Conservation (phyloP, 2,888 invertebrate genomes). For the Tipula vernalis region DNA sequence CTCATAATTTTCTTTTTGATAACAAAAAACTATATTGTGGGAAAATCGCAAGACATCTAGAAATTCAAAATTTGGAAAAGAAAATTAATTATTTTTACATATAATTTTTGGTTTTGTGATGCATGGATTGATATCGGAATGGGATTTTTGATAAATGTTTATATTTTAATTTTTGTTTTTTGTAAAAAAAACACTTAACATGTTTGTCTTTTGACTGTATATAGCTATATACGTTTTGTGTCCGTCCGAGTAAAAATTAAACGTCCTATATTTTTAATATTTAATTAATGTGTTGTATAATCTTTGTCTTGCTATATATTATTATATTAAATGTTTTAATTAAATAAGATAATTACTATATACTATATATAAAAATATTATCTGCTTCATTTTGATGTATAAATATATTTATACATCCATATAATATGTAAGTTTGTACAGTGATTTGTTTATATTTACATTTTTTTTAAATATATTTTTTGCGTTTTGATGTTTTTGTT, state of each 20-base stretch:
- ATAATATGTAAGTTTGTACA: neutral
- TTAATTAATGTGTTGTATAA: neutral
- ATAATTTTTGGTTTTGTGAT: neutral
- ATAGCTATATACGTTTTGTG: neutral
- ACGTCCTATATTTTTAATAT: neutral
- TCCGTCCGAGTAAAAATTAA: neutral
- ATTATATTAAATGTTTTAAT: neutral
- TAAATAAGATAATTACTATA: neutral
- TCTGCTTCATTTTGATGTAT: neutral
- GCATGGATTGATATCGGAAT: constrained; percentile 4
- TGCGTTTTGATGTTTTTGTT: neutral
- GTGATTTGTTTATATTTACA: neutral
- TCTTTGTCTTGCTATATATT: neutral
- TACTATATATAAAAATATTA: neutral
- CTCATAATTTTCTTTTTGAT: neutral
- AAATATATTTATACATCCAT: neutral
- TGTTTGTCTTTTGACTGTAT: neutral
- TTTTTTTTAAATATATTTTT: neutral
- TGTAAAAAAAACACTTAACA: neutral
- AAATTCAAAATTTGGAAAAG: neutral
- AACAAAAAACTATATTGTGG: neutral
- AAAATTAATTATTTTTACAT: neutral
- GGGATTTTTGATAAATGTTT: neutral
- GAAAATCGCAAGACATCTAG: neutral
- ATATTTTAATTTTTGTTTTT: neutral